phyloP scores from a whole-genome alignment of 1,140 invertebrate genomes.

The Melitaea cinxia region DNA sequence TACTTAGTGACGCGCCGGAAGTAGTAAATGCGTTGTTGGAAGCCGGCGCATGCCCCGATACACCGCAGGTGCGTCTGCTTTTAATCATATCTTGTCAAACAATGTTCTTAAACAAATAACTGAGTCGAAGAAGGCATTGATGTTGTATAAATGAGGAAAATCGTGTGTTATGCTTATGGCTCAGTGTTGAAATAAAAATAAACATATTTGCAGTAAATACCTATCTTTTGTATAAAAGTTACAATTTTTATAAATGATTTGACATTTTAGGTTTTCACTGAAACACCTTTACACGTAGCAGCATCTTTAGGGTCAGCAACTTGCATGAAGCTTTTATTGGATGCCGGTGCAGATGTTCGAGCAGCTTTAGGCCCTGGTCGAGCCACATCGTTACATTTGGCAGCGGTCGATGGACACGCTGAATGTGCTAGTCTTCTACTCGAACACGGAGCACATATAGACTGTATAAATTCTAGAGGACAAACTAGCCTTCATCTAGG shows the following conservation, averaged over 20 bases:
- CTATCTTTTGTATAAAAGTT: too few species aligned
- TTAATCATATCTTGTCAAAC: constrained; percentile 25
- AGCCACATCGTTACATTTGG: constrained; percentile 90
- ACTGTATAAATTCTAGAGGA: constrained; percentile 86
- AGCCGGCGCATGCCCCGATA: constrained; percentile 88
- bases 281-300: constrained; percentile 92
- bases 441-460: constrained; percentile 86
- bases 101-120: constrained; percentile 26
- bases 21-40: constrained; percentile 86
- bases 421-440: constrained; percentile 88
- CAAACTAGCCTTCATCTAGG: constrained; percentile 90
- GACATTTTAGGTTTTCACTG: constrained; percentile 86
- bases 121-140: constrained; percentile 17
- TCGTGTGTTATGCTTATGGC: background rate
- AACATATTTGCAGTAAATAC: background rate
- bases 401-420: constrained; percentile 90
- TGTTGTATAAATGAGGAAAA: constrained; percentile 1
- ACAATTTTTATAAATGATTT: too few species aligned
- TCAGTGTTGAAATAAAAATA: background rate
- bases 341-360: constrained; percentile 88
- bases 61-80: constrained; percentile 84
- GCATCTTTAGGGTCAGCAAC: constrained; percentile 86
- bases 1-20: constrained; percentile 85
- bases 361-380: constrained; percentile 86
- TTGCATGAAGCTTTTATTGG: constrained; percentile 86